These are phyloP conservation scores for Chionodraco myersi DNA, from an alignment of 2,113 vertebrate genomes.

Conservation along the genomic window DNA sequence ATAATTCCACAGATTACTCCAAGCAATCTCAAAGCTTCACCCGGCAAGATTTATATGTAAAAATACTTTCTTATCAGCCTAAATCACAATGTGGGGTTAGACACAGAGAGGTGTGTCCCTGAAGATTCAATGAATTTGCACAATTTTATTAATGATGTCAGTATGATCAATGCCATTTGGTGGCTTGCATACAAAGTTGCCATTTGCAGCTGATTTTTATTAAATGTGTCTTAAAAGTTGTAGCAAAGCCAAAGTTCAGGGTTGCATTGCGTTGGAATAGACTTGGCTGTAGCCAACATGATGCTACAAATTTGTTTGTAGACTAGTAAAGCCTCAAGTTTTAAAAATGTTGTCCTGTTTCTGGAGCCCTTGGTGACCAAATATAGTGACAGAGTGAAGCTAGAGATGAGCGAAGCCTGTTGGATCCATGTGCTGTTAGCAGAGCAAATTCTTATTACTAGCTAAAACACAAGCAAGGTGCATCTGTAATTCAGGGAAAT, in stretches of 20 bases:
- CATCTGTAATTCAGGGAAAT: too few relatives aligned
- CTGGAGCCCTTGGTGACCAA: too few relatives aligned
- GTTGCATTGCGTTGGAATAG: background rate
- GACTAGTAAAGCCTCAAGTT: too few relatives aligned
- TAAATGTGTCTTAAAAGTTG: background rate
- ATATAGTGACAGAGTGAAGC: too few relatives aligned
- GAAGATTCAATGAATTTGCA: constrained; percentile 27
- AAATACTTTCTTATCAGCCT: constrained; percentile 51
- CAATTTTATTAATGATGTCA: constrained; percentile 22
- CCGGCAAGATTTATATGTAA: constrained; percentile 54
- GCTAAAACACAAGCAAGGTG: too few relatives aligned
- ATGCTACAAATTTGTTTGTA: too few relatives aligned
- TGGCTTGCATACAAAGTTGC: background rate
- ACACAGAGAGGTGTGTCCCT: constrained; percentile 17
- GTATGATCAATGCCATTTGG: constrained; percentile 9
- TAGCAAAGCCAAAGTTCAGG: background rate
- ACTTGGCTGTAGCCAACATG: too few relatives aligned
- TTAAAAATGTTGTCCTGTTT: too few relatives aligned
- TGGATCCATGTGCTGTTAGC: too few relatives aligned
- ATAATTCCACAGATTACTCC: constrained; percentile 84
- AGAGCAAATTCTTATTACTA: too few relatives aligned
- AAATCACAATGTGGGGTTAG: constrained; percentile 24
- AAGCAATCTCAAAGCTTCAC: constrained; percentile 57
- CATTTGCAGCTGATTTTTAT: constrained; percentile 1
- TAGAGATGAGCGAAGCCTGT: too few relatives aligned